Base-by-base conservation (phyloP, 2,888 invertebrate genomes). In the Cheilosia urbana region DNA sequence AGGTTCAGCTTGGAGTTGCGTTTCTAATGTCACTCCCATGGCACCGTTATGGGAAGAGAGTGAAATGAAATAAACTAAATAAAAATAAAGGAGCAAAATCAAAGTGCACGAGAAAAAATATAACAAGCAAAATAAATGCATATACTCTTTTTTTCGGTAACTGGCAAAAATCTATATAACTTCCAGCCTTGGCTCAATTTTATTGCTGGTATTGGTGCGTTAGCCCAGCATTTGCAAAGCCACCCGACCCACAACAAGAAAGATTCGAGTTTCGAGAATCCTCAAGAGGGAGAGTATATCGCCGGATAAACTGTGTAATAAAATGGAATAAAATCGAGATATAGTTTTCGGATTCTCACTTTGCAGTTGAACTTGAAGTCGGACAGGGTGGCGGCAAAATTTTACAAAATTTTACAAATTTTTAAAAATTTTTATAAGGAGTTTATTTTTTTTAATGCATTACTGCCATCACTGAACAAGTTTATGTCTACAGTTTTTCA, bases 21-120 rank as follows among this genome's bases (percentile, higher is more conserved):
- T 84, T 71, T 84, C 75, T 75, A 76, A 76, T 76, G 75, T 63
- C 79, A 75, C 71, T 76, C 75, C 75, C 79, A 79, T 79, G 79
- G 75, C 47, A 71, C 71, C 72, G 66, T 58, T 58, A 13, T 37
- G 57, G 7, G 6, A 66, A 45, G 47, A 24, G 68, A 65, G 55
- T 11, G 40, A 42, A 62, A 65, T 34, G n/a, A 6, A 40, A 80
- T 53, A 62, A 62, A 24, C 40, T 15, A 24, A 57, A 37, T 19
- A 13, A 65, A 57, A 21, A 37, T 27, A 42, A 15, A 40, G 34
- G 51, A 66, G 3, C n/a, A 47, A 57, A 45, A 37, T 42, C 27
- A 21, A 69, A 57, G 15, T 42, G 27, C 15, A 62, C 19, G 24
- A 30, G 47, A 19, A 55, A 13, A 66, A 30, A 17, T 7, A 58